Evolutionary conservation across 2,888 invertebrate species (phyloP), one percentile per base, ranked within the genome.

Genomic region (Lithophane socia): DNA sequence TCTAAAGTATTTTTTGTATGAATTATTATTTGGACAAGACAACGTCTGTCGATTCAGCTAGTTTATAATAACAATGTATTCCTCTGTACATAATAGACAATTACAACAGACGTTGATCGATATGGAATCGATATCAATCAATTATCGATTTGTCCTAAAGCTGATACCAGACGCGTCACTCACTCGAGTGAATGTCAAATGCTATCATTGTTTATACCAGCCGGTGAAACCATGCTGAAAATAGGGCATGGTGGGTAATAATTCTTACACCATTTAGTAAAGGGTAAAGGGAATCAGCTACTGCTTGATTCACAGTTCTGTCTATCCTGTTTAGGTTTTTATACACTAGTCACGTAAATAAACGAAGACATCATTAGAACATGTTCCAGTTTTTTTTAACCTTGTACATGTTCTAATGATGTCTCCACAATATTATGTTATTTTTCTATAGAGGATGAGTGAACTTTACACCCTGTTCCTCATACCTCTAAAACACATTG

Each of bases 41-140:
- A 13, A 49, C 18, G 0, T 66, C 18, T 7, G 0, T 24, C 12
- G 8, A 3, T 4, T 66, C 18, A 47, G 18, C 8, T 52, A 7
- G 18, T 29, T 16, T 56, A 29, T 37, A n/a, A 66, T 42, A 47
- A 64, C 58, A 72, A 78, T 80, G 64, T 64, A 79, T 72, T 49
- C 2, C 18, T 42, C n/a, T 47, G 18, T 5, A 47, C 8, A 42
- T 12, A 75, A 44, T n/a, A 44, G 21, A 21, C 4, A 24, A 29
- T 29, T 9, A 12, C 37, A 52, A 37, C 42, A 49, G 9, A 65
- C 16, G 1, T 37, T 8, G 0, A 49, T 29, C 29, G 24, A 13
- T 42, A n/a, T 58, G 3, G 13, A 67, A 78, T 78, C 29, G 18
- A 49, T 52, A 47, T 75, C 12, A 44, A 47, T 56, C 21, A 64